These are phyloP conservation scores for Drosophila hamatofila DNA, from an alignment of 2,888 invertebrate species.

Conservation along the genomic window DNA sequence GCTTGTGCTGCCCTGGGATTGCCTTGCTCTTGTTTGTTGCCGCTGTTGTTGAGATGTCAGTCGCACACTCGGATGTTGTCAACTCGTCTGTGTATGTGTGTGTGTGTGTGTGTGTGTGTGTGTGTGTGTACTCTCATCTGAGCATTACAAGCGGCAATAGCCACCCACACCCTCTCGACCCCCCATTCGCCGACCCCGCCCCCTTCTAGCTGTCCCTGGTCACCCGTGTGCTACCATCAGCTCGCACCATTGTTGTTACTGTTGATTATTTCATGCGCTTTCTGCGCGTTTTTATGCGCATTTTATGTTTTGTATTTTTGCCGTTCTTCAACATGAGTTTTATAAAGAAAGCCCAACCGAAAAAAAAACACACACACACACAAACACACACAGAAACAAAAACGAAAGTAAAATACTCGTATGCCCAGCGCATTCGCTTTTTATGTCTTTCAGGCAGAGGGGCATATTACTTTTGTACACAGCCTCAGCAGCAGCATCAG, in stretches of 20 bases:
- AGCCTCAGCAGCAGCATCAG: background rate
- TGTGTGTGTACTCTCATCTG: slow-evolving; percentile 23
- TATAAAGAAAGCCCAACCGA: slow-evolving; percentile 37
- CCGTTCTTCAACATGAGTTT: slow-evolving; percentile 39
- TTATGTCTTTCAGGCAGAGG: slow-evolving; percentile 17
- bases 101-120: slow-evolving; percentile 23
- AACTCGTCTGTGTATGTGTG: slow-evolving; percentile 55
- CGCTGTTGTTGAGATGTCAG: slow-evolving; percentile 72
- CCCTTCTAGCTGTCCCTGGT: slow-evolving; percentile 24
- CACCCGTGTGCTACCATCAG: slow-evolving; percentile 42
- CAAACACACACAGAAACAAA: background rate
- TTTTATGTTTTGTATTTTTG: slow-evolving; percentile 76
- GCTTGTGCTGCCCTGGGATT: slow-evolving; percentile 14
- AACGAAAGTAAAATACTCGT: slow-evolving; percentile 32
- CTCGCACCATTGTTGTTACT: slow-evolving; percentile 65
- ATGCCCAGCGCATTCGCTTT: slow-evolving; percentile 37
- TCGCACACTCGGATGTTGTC: slow-evolving; percentile 75
- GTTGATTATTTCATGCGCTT: slow-evolving; percentile 79
- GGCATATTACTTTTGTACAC: slow-evolving; percentile 16
- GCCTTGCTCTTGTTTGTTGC: slow-evolving; percentile 39
- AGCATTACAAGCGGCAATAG: slow-evolving; percentile 31
- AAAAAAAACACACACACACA: background rate
- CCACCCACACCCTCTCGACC: background rate
- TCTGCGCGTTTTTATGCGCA: slow-evolving; percentile 76
- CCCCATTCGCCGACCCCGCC: background rate